These are phyloP conservation scores for Polylopha cassiicola DNA, from an alignment of 2,888 invertebrate species.

Conservation along the genomic window DNA sequence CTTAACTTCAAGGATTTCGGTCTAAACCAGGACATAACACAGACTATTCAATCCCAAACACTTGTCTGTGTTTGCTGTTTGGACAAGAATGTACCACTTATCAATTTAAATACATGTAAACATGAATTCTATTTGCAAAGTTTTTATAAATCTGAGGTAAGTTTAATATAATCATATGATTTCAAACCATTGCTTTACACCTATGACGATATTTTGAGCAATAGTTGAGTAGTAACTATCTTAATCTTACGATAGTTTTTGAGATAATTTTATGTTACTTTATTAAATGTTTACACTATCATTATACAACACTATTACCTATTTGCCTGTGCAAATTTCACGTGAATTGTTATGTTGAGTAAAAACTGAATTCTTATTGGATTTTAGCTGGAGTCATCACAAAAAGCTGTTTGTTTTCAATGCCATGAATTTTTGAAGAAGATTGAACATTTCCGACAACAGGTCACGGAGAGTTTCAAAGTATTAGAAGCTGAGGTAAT, in stretches of 20 bases:
- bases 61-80: constrained; percentile 37
- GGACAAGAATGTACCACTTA: constrained; percentile 23
- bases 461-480: constrained; percentile 29
- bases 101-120: constrained; percentile 28
- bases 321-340: no score
- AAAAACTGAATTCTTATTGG: background rate
- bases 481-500: constrained; percentile 27
- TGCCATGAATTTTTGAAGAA: constrained; percentile 33
- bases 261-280: no score
- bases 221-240: no score
- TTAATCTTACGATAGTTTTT: no score
- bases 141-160: constrained; percentile 29
- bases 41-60: constrained; percentile 26
- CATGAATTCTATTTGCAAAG: constrained; percentile 31
- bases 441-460: constrained; percentile 31
- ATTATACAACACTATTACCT: no score
- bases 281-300: no score
- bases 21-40: constrained; percentile 28
- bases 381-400: constrained; percentile 28
- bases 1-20: constrained; percentile 30
- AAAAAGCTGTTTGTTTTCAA: constrained; percentile 27
- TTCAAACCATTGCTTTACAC: no score
- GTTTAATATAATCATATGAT: background rate
- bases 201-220: no score
- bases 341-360: no score